A percentile compares a stretch with the other conserved stretches of the same genome.
Evolutionary conservation across 1,140 invertebrate species (phyloP).

Genomic region (Leucophenga varia): DNA sequence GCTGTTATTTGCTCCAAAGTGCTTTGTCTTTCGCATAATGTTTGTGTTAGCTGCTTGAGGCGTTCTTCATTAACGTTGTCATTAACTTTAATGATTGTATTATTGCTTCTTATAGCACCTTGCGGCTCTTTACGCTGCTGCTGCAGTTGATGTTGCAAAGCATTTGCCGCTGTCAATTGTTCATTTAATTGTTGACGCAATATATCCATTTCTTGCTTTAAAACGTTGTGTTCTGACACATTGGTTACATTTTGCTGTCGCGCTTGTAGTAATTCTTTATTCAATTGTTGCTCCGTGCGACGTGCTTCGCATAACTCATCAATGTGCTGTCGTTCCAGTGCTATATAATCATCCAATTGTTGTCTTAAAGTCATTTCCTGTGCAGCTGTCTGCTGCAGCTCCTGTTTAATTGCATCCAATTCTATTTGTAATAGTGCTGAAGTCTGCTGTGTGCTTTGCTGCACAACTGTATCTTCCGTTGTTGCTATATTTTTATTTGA

Average conservation of each 20-base stretch:
- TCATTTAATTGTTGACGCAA: conserved; percentile 50
- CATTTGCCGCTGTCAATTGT: conserved; percentile 46
- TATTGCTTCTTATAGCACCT: conserved; percentile 15
- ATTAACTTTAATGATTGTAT: conserved; percentile 26
- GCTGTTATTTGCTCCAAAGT: conserved; percentile 74
- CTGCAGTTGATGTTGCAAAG: conserved; percentile 36
- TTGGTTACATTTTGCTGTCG: conserved; percentile 24
- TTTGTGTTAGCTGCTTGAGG: conserved; percentile 72
- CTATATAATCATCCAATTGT: conserved; percentile 33
- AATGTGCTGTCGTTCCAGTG: conserved; percentile 25
- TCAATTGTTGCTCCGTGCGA: conserved; percentile 25
- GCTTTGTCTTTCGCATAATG: conserved; percentile 78
- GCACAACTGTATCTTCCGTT: too few species aligned
- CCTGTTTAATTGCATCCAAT: conserved; percentile 33
- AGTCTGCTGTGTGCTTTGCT: too few species aligned
- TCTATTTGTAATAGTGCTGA: too few species aligned
- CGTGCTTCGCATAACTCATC: conserved; percentile 21
- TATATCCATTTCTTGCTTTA: conserved; percentile 43
- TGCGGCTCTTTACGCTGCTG: conserved; percentile 22
- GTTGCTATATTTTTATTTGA: conserved; percentile 22
- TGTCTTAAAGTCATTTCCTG: conserved; percentile 27
- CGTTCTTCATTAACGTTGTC: conserved; percentile 67
- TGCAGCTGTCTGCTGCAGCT: conserved; percentile 29
- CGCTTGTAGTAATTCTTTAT: conserved; percentile 31
- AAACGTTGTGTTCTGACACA: conserved; percentile 41